These are phyloP conservation scores for Vombatus ursinus DNA, from an alignment of 2,113 vertebrate species.

Conservation along the genomic window DNA sequence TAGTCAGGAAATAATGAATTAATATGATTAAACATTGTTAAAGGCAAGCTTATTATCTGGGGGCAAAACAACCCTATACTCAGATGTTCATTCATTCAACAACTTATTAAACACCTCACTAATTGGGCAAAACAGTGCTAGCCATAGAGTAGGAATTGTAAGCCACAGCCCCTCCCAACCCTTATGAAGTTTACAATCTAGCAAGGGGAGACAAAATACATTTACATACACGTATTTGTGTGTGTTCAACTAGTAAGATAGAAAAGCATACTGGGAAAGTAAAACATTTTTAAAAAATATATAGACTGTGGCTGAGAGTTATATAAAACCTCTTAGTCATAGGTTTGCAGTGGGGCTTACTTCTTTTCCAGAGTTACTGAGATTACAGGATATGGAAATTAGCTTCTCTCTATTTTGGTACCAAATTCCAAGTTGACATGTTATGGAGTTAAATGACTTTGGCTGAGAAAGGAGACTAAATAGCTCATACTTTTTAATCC, in stretches of 20 bases:
- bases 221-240: neutral
- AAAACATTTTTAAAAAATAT: neutral
- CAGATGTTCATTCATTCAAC: neutral
- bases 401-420: neutral
- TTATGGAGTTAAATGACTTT: neutral
- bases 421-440: neutral
- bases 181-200: neutral
- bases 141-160: neutral
- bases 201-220: neutral
- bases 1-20: neutral
- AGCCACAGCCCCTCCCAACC: neutral
- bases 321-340: neutral
- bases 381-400: neutral
- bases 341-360: neutral
- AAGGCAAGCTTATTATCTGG: neutral
- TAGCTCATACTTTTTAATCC: neutral
- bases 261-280: neutral
- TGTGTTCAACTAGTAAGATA: neutral
- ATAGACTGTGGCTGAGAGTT: neutral
- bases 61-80: neutral
- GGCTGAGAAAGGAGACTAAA: neutral
- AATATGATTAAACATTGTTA: conserved; percentile 1
- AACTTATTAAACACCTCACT: neutral
- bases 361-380: neutral
- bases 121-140: neutral